Conservation (phyloP, 2,797 vertebrate genomes). For the Falco berigora region DNA sequence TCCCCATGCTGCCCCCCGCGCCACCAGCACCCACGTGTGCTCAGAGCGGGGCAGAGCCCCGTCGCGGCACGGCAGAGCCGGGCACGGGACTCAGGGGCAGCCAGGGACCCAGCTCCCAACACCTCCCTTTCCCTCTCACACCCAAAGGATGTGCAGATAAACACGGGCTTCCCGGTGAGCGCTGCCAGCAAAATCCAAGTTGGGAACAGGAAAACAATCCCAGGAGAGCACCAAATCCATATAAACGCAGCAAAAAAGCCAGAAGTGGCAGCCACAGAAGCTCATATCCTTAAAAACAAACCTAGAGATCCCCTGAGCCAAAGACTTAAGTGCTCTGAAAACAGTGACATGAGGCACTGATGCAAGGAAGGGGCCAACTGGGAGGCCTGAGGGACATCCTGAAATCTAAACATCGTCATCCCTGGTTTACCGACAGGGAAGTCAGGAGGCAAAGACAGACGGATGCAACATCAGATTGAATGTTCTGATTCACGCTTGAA, state of each 20-base stretch:
- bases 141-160: background rate
- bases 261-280: background rate
- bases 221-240: background rate
- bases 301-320: background rate
- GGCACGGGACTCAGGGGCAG: accelerated
- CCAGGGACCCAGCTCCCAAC: background rate
- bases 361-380: background rate
- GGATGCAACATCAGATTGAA: background rate
- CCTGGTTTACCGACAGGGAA: background rate
- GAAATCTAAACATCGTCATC: background rate
- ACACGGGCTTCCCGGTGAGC: background rate
- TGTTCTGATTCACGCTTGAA: background rate
- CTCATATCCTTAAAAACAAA: background rate
- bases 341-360: accelerated
- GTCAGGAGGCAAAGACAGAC: background rate
- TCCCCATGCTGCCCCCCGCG: background rate
- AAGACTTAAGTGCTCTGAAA: background rate
- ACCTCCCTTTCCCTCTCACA: background rate
- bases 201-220: background rate
- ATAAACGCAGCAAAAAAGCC: background rate
- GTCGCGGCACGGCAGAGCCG: accelerated
- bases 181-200: background rate
- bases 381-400: background rate
- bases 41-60: background rate
- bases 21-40: accelerated